Evolutionary conservation across 2,888 invertebrate genomes (phyloP), one percentile per base, ranked within the genome.

Genomic region (Sphinx pinastri): DNA sequence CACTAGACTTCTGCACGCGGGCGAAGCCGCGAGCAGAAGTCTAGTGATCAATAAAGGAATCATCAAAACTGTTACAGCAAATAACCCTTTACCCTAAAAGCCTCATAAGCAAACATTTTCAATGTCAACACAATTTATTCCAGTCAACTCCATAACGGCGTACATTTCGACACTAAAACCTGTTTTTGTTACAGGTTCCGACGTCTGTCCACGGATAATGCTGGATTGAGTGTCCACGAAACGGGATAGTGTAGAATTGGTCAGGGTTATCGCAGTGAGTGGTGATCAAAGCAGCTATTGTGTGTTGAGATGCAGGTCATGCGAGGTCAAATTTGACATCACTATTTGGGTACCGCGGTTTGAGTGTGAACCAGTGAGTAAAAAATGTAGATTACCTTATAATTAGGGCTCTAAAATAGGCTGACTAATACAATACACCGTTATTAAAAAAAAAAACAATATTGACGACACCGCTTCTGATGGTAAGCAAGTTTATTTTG

Each of bases 261-360:
- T 63, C 51, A 55, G 66, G 68, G 66, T 67, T 68, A 66, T 68
- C 57, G 66, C 31, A 57, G 57, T 74, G 71, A 73, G 69, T 76
- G 77, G 75, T 84, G 80, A 83, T 83, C 83, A 81, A 74, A 77
- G 77, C 80, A 72, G 73, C 81, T 76, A 79, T 85, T 85, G 84
- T 72, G 69, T 67, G 59, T 54, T 52, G 67, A 70, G 70, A 70
- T 68, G 63, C 55, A 58, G 71, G 68, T 71, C 68, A 68, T 12
- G 16, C 38, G 74, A 77, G 81, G 80, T 81, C 72, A 75, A 63
- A 69, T 68, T 67, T 72, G 68, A 68, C 68, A 57, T 57, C 45
- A 71, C 52, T 71, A 73, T 79, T 75, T 69, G 78, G 73, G 77
- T 67, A 73, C 77, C 69, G 68, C 69, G 25, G 57, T n/a, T 69